Base-by-base conservation (phyloP, 1,140 invertebrate species). In the Eueides isabella region DNA sequence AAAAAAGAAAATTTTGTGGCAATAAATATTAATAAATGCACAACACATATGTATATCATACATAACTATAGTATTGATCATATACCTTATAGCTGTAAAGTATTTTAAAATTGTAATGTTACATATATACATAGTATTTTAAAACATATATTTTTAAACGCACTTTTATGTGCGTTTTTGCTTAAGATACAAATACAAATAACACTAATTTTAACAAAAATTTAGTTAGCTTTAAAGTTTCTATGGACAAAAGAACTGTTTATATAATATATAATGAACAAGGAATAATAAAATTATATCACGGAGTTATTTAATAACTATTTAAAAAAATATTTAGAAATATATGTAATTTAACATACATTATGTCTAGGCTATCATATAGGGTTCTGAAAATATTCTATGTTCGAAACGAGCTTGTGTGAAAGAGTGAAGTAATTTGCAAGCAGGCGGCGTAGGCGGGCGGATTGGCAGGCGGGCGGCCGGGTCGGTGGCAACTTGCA, bases 401-500 rank as follows among this genome's bases (percentile, higher is more conserved):
- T 23, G 26, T 23, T 55, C 19, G 48, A 19, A 11, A 12, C 19
- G 48, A 55, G 48, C 48, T 23, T 55, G 48, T 26, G 19, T 55
- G 48, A 55, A 26, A 44, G 35, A 66, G 68, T 55, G 28, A 75
- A 63, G 48, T 75, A 44, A 44, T 44, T 4, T 44, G n/a, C 41
- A 44, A 44, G 41, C n/a, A 44, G 16, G 48, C 48, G n/a, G 48
- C 9, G 48, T 55, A 26, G 23, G 23, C 19, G 48, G 48, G 23
- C 48, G 9, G 14, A 38, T 4, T 2, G 41, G n/a, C n/a, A 5
- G 55, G 38, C 14, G 55, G 69, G 44, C 26, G 75, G 77, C 74
- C 72, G 80, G 75, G 81, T 41, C 23, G 76, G 62, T 67, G 31
- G 35, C 35, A 14, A 14, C 62, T 67, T 67, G 71, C 55, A 55